phyloP scores from a whole-genome alignment of 2,888 invertebrate genomes.

The Luperina nickerlii region DNA sequence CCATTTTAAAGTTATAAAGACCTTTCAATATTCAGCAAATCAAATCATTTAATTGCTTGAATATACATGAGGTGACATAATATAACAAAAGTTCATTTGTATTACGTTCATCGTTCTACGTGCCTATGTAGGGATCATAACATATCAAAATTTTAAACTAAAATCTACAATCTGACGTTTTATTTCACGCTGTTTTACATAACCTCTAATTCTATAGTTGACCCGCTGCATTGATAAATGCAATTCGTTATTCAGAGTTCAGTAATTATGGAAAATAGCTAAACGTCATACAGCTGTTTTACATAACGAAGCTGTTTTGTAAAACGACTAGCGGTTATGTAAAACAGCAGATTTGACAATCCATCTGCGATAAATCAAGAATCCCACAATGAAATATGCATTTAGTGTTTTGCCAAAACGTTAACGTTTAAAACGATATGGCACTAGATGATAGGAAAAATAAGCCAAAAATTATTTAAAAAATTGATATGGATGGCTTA shows the following conservation, averaged over 20 bases:
- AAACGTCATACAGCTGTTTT: not conserved
- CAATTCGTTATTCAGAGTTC: not conserved
- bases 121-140: not conserved
- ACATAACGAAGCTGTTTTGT: not conserved
- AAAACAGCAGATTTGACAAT: not conserved
- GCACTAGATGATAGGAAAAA: slow-evolving; percentile 38
- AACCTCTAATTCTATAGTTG: not conserved
- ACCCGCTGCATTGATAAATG: not conserved
- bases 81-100: not conserved
- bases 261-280: not conserved
- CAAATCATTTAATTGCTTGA: not conserved
- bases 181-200: not conserved
- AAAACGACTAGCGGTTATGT: not conserved
- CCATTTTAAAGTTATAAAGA: not conserved
- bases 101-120: not conserved
- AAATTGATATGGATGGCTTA: not conserved
- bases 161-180: not conserved
- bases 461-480: not conserved
- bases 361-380: not conserved
- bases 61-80: not conserved
- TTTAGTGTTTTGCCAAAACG: not conserved
- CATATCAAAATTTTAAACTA: not conserved
- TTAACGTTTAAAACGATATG: slow-evolving; percentile 30
- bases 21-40: not conserved
- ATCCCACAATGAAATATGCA: not conserved